These are phyloP conservation scores for Thalpophila matura DNA, from an alignment of 2,888 invertebrate species.

Conservation along the genomic window DNA sequence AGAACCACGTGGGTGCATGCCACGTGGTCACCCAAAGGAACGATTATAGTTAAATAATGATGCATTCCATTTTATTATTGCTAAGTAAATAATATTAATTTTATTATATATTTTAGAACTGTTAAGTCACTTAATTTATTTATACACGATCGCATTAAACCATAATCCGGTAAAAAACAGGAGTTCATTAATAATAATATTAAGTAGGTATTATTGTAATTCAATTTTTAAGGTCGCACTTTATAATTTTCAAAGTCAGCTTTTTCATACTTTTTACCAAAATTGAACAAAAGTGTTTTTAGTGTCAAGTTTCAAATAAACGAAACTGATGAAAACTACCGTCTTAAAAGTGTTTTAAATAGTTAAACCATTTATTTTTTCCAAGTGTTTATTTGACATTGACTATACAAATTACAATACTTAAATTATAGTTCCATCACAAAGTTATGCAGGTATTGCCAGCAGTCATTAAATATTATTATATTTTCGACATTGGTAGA, in stretches of 20 bases:
- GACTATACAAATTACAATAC: conserved; percentile 10
- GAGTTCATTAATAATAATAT: too few relatives aligned
- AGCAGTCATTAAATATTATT: conserved; percentile 10
- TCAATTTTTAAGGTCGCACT: too few relatives aligned
- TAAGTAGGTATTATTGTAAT: too few relatives aligned
- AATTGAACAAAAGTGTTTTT: not conserved
- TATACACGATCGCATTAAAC: too few relatives aligned
- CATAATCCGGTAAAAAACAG: too few relatives aligned
- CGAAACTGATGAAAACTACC: not conserved
- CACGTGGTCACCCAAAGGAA: conserved; percentile 49
- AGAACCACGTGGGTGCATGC: conserved; percentile 54
- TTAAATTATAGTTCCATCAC: conserved; percentile 12
- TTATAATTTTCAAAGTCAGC: too few relatives aligned
- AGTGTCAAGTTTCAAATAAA: conserved; percentile 15
- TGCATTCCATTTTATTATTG: conserved; percentile 8
- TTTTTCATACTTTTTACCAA: not conserved
- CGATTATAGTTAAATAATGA: too few relatives aligned
- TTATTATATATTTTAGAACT: too few relatives aligned
- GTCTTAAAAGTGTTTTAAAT: not conserved
- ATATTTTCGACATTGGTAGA: conserved; percentile 41
- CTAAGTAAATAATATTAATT: not conserved
- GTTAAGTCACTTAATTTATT: too few relatives aligned
- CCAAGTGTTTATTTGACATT: not conserved
- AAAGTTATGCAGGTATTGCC: conserved; percentile 20
- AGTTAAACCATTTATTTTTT: not conserved